Percentiles rank a stretch among this genome's conserved stretches.
phyloP scores from a whole-genome alignment of 1,140 invertebrate genomes.

The Pantala flavescens region DNA sequence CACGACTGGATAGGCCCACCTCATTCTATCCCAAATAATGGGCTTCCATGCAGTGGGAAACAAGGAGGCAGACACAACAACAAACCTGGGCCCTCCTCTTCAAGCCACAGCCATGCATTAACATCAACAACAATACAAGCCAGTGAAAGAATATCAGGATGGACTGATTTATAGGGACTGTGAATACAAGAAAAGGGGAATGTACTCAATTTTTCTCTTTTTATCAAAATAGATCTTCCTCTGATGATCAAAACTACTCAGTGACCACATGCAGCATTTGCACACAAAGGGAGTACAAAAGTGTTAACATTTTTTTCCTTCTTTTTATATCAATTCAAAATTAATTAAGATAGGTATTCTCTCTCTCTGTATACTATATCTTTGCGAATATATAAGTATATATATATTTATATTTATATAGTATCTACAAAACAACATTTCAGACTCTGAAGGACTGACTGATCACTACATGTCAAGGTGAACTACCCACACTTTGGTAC shows the following conservation, averaged over 20 bases:
- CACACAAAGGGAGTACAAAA: constrained; percentile 9
- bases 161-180: neutral
- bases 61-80: neutral
- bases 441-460: constrained; percentile 7
- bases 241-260: neutral
- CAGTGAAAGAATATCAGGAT: constrained; percentile 1
- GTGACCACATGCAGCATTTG: constrained; percentile 7
- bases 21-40: neutral
- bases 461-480: constrained; percentile 5
- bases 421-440: constrained; percentile 10
- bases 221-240: constrained; percentile 10
- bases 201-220: neutral
- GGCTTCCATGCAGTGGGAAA: neutral
- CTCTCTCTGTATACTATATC: constrained; percentile 9
- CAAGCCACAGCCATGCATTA: constrained; percentile 4
- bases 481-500: constrained; percentile 8
- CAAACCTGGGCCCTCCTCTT: constrained; percentile 4
- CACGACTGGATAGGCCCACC: neutral
- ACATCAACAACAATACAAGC: constrained; percentile 6
- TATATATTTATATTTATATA: constrained; percentile 10
- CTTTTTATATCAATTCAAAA: constrained; percentile 11
- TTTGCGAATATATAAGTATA: constrained; percentile 6
- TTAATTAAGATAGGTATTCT: neutral
- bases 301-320: constrained; percentile 3
- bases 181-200: constrained; percentile 3